A percentile compares a stretch with the other conserved stretches of the same genome.
phyloP scores from a whole-genome alignment of 2,888 invertebrate genomes.

The Papilio protenor region DNA sequence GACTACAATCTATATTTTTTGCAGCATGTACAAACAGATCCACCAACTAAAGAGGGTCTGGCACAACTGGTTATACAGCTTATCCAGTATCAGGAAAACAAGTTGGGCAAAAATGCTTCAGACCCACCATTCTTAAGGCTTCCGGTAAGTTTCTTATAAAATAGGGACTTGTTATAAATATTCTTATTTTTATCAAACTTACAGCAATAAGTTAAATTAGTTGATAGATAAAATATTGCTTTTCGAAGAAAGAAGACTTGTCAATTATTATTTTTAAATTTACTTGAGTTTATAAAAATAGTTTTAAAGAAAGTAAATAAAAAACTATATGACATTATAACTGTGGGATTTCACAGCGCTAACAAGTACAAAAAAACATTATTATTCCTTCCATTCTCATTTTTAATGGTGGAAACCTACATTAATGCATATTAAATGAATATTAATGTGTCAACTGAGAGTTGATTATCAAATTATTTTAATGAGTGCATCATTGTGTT shows the following conservation, averaged over 20 bases:
- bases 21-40: conserved; percentile 96
- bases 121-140: conserved; percentile 95
- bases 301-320: not conserved
- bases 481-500: not conserved
- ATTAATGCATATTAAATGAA: too few relatives aligned
- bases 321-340: not conserved
- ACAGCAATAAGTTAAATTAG: not conserved
- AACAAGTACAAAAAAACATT: too few relatives aligned
- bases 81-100: conserved; percentile 98
- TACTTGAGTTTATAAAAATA: not conserved
- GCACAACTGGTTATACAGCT: conserved; percentile 93
- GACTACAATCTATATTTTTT: conserved; percentile 56
- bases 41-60: conserved; percentile 96
- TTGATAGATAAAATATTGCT: not conserved
- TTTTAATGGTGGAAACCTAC: too few relatives aligned
- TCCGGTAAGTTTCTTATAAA: conserved; percentile 86
- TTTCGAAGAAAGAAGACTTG: not conserved
- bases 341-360: too few relatives aligned
- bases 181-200: too few relatives aligned
- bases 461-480: too few relatives aligned
- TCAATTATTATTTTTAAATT: not conserved
- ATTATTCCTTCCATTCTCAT: too few relatives aligned
- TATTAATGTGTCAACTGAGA: too few relatives aligned
- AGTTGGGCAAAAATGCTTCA: conserved; percentile 95
- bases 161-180: too few relatives aligned